These are phyloP conservation scores for Sebastes diploproa DNA, from an alignment of 2,797 vertebrate species.

Conservation along the genomic window DNA sequence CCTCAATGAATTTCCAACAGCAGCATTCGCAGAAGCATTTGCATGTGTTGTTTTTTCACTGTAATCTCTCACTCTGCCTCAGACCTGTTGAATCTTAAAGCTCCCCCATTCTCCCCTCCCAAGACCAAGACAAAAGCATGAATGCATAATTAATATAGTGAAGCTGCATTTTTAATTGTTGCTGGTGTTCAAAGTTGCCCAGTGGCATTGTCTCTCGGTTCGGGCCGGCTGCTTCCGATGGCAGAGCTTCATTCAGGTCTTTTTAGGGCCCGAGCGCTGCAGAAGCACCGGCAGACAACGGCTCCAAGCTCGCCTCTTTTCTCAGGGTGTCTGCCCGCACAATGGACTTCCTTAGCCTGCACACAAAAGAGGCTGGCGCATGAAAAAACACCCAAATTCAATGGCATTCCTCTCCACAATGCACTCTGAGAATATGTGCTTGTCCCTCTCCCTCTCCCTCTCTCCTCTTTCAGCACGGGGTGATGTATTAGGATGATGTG, in stretches of 20 bases:
- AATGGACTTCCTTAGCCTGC: slow-evolving; percentile 81
- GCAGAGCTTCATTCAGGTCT: slow-evolving; percentile 76
- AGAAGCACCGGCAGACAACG: slow-evolving; percentile 80
- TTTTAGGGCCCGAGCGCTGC: slow-evolving; percentile 54
- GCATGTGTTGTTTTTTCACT: slow-evolving; percentile 47
- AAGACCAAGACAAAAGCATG: slow-evolving; percentile 65
- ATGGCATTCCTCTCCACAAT: slow-evolving; percentile 84
- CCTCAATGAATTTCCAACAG: slow-evolving; percentile 25
- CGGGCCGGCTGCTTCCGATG: slow-evolving; percentile 79
- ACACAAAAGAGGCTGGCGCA: slow-evolving; percentile 80
- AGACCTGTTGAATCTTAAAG: slow-evolving; percentile 64
- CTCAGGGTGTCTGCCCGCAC: slow-evolving; percentile 82
- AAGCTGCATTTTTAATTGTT: slow-evolving; percentile 79
- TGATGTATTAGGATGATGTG: slow-evolving; percentile 59
- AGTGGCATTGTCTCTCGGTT: slow-evolving; percentile 74
- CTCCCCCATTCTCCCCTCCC: slow-evolving; percentile 17
- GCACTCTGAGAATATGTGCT: slow-evolving; percentile 68
- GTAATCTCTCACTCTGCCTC: slow-evolving; percentile 47
- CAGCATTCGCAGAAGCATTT: slow-evolving; percentile 20
- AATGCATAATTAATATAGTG: slow-evolving; percentile 81
- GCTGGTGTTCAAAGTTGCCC: slow-evolving; percentile 79
- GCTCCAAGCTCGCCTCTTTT: slow-evolving; percentile 79
- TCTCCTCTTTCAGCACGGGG: slow-evolving; percentile 27
- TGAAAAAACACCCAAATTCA: slow-evolving; percentile 83
- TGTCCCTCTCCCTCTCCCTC: slow-evolving; percentile 48